A percentile compares a stretch with the other conserved stretches of the same genome.
Evolutionary conservation across 2,113 vertebrate species (phyloP).

Genomic region (Ginglymostoma cirratum): DNA sequence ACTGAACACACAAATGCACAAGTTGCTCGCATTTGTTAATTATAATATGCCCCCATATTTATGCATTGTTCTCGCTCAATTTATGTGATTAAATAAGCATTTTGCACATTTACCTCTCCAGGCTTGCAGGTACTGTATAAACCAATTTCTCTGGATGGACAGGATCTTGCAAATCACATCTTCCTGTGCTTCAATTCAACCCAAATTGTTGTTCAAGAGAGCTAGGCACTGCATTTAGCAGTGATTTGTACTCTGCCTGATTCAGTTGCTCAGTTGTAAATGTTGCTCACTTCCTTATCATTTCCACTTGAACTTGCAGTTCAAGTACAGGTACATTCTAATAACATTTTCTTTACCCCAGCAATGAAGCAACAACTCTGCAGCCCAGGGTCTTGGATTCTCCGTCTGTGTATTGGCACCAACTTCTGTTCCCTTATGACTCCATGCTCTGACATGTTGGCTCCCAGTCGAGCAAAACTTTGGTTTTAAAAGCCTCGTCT

Average conservation of each 20-base stretch:
- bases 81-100: background rate
- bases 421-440: background rate
- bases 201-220: background rate
- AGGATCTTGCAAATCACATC: background rate
- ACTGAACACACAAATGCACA: background rate
- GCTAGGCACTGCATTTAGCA: background rate
- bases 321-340: background rate
- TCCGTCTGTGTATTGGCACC: background rate
- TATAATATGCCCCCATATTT: background rate
- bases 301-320: background rate
- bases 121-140: background rate
- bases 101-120: background rate
- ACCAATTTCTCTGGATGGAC: background rate
- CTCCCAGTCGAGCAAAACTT: background rate
- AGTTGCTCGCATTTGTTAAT: background rate
- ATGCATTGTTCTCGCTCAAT: background rate
- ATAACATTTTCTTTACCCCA: background rate
- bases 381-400: background rate
- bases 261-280: background rate
- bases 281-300: background rate
- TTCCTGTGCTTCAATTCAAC: background rate
- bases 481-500: background rate
- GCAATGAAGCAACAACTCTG: background rate
- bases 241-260: background rate
- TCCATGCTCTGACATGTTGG: background rate